These are phyloP conservation scores for Vulpes ferrilata DNA, from an alignment of 2,113 vertebrate species.

Conservation along the genomic window DNA sequence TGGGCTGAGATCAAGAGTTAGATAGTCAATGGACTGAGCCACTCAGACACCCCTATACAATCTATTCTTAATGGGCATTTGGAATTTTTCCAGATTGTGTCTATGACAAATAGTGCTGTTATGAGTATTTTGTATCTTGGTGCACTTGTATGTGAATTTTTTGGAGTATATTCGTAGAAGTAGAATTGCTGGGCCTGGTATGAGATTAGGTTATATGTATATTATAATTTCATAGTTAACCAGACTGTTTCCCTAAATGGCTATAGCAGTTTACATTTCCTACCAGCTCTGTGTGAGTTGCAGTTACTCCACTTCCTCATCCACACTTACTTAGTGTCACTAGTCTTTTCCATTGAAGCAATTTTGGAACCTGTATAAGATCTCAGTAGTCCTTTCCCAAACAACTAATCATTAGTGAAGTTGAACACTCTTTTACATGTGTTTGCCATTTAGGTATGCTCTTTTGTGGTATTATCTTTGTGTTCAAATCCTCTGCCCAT, in stretches of 20 bases:
- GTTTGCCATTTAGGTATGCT: not conserved
- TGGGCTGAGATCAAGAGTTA: not conserved
- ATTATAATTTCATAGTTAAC: not conserved
- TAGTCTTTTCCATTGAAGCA: not conserved
- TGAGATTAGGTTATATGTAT: not conserved
- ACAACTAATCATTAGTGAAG: not conserved
- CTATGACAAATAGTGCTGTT: not conserved
- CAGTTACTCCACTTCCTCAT: not conserved
- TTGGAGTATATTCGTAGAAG: not conserved
- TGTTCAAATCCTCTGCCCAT: conserved; percentile 9
- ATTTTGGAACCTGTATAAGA: not conserved
- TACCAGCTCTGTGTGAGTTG: not conserved
- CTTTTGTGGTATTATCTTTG: not conserved
- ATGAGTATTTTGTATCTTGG: not conserved
- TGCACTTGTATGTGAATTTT: not conserved
- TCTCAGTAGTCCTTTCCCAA: not conserved
- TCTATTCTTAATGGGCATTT: not conserved
- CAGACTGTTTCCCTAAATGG: not conserved
- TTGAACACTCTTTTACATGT: not conserved
- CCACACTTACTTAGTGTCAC: not conserved
- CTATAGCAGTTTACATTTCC: not conserved
- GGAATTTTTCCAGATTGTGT: not conserved
- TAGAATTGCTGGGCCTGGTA: not conserved
- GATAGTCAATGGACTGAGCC: not conserved
- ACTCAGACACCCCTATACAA: not conserved